Evolutionary conservation across 2,888 invertebrate species (phyloP).

Genomic region (Zaprionus bogoriensis): DNA sequence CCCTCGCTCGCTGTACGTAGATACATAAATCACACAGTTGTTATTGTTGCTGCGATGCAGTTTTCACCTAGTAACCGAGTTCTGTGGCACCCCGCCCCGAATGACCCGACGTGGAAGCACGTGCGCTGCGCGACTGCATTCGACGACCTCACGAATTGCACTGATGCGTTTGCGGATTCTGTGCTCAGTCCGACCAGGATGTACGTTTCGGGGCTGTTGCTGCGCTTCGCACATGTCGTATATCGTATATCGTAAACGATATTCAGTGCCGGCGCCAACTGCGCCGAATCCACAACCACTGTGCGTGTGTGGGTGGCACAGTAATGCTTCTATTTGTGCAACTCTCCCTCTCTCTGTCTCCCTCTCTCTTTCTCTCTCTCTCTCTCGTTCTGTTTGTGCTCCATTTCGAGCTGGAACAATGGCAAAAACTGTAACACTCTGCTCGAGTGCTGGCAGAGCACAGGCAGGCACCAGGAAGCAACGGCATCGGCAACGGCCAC

Average conservation of each 20-base stretch:
- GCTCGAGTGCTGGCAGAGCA: no score
- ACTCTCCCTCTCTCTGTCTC: neutral
- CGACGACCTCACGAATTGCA: conserved; percentile 73
- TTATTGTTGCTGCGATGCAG: conserved; percentile 42
- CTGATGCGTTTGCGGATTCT: conserved; percentile 69
- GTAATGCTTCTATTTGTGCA: conserved; percentile 60
- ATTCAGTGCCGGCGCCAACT: conserved; percentile 44
- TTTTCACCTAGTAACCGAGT: conserved; percentile 81
- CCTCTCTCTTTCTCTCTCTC: neutral
- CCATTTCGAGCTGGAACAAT: conserved; percentile 62
- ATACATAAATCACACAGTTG: conserved; percentile 10
- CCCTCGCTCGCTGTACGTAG: conserved; percentile 17
- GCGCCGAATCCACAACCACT: conserved; percentile 61
- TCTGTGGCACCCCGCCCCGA: conserved; percentile 60
- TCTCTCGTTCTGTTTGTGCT: conserved; percentile 54
- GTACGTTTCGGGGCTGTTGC: conserved; percentile 39
- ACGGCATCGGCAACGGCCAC: conserved; percentile 10
- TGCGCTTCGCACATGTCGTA: conserved; percentile 4
- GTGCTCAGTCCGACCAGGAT: conserved; percentile 46
- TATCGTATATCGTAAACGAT: conserved; percentile 65
- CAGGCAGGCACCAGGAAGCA: conserved; percentile 52
- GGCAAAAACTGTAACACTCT: conserved; percentile 51
- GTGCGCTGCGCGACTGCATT: conserved; percentile 56
- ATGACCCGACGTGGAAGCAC: conserved; percentile 14
- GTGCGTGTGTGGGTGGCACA: conserved; percentile 46